Conservation (phyloP, 2,113 vertebrate genomes). For the Chloropsis hardwickii region DNA sequence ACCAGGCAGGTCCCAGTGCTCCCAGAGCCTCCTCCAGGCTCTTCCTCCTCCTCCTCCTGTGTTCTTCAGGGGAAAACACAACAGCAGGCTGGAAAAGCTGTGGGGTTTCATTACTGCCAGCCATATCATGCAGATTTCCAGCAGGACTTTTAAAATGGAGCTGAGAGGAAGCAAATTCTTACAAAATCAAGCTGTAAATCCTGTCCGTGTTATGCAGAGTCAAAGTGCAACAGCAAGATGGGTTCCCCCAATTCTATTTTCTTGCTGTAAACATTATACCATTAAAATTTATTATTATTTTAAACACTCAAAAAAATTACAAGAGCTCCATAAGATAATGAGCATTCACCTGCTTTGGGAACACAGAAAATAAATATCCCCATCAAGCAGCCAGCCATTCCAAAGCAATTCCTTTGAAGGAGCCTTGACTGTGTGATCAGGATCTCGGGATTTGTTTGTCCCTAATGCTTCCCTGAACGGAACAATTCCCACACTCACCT, state of each 20-base stretch:
- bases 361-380: neutral
- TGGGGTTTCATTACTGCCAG: neutral
- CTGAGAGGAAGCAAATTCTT: neutral
- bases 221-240: neutral
- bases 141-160: neutral
- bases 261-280: neutral
- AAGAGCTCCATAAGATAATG: neutral
- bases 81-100: neutral
- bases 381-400: neutral
- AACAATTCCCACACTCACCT: constrained; percentile 72
- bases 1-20: neutral
- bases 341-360: neutral
- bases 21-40: neutral
- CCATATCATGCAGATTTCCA: neutral
- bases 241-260: neutral
- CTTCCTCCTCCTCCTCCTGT: neutral
- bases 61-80: neutral
- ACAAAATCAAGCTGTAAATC: neutral
- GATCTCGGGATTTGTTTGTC: neutral
- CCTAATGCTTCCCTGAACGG: neutral
- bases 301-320: neutral
- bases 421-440: neutral
- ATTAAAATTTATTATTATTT: neutral
- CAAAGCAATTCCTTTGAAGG: neutral
- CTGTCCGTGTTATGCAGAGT: neutral